phyloP scores from a whole-genome alignment of 2,797 vertebrate species.

The Gila robusta region DNA sequence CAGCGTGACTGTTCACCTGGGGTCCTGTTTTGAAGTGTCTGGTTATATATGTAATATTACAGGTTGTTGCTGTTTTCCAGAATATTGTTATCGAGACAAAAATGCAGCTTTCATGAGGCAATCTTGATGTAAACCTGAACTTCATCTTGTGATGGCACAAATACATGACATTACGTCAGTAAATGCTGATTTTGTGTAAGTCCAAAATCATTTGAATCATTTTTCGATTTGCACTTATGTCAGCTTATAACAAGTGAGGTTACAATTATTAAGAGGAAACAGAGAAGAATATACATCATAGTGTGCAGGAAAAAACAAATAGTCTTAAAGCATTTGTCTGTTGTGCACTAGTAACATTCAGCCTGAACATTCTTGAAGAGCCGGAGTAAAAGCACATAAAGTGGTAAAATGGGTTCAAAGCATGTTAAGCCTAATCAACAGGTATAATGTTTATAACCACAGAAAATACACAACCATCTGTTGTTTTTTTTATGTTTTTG shows the following conservation, averaged over 20 bases:
- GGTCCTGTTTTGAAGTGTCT: constrained; percentile 19
- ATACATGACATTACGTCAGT: neutral
- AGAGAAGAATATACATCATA: constrained; percentile 8
- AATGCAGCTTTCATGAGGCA: constrained; percentile 20
- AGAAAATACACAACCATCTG: neutral
- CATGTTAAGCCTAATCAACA: neutral
- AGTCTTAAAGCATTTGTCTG: constrained; percentile 18
- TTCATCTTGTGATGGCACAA: neutral
- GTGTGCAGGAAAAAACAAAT: constrained; percentile 33
- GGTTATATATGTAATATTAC: constrained; percentile 11
- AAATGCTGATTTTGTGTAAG: constrained; percentile 24
- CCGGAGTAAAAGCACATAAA: neutral
- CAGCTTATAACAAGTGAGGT: constrained; percentile 6
- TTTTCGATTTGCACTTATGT: constrained; percentile 13
- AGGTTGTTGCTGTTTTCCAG: constrained; percentile 11
- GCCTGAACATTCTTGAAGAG: constrained; percentile 13
- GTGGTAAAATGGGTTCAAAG: neutral
- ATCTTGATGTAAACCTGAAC: constrained; percentile 41
- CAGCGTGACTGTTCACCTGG: constrained; percentile 21
- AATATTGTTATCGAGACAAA: constrained; percentile 2
- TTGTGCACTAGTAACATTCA: constrained; percentile 19
- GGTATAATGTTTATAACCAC: constrained; percentile 16
- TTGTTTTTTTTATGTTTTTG: neutral
- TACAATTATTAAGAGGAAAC: constrained; percentile 18
- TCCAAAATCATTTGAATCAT: neutral